These are phyloP conservation scores for Caenorhabditis angaria DNA, from an alignment of 2,888 invertebrate species.

Conservation along the genomic window DNA sequence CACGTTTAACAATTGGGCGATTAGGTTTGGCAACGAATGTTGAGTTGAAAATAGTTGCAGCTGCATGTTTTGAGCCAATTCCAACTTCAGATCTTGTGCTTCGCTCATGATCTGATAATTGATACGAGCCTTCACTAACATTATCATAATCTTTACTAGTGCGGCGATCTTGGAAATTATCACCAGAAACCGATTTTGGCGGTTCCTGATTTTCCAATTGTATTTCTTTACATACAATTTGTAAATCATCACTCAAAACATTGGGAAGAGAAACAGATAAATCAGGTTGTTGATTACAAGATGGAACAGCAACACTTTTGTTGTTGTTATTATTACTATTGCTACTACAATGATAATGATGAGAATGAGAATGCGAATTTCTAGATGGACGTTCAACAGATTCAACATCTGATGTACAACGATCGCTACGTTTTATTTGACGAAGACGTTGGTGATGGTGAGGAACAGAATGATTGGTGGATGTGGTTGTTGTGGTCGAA, in stretches of 20 bases:
- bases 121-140: conserved; percentile 68
- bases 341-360: not conserved
- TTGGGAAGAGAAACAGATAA: conserved; percentile 69
- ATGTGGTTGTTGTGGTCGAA: conserved; percentile 28
- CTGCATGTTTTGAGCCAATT: conserved; percentile 39
- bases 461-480: conserved; percentile 13
- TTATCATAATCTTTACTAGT: conserved; percentile 59
- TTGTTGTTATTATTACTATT: not conserved
- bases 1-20: conserved; percentile 66
- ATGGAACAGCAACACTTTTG: not conserved
- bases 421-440: conserved; percentile 42
- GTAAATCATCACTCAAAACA: conserved; percentile 65
- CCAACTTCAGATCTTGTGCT: conserved; percentile 46
- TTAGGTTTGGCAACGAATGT: conserved; percentile 68
- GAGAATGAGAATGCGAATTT: not conserved
- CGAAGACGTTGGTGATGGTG: conserved; percentile 27
- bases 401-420: conserved; percentile 45
- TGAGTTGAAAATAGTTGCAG: conserved; percentile 47
- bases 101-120: conserved; percentile 61
- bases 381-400: conserved; percentile 23
- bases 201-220: conserved; percentile 47
- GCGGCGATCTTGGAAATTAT: conserved; percentile 62
- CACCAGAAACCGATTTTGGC: conserved; percentile 65
- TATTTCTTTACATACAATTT: conserved; percentile 57
- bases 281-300: conserved; percentile 35